phyloP scores from a whole-genome alignment of 2,888 invertebrate species.

The Rhyacophila evoluta region DNA sequence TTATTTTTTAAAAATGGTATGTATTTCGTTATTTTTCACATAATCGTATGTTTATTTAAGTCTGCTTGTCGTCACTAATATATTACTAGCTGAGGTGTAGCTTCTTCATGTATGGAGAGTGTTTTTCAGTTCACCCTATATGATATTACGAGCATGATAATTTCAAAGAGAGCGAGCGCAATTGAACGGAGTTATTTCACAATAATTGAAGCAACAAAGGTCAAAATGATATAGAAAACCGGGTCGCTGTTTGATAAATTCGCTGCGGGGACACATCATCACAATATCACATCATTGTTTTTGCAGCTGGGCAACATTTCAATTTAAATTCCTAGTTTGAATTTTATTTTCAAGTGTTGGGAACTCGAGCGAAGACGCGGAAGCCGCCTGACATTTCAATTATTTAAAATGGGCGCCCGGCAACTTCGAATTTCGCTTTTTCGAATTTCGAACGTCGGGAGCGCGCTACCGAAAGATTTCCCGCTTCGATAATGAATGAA shows the following conservation, averaged over 20 bases:
- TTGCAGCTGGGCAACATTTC: constrained; percentile 9
- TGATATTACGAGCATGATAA: not conserved
- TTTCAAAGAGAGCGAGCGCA: not conserved
- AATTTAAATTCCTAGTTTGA: constrained; percentile 18
- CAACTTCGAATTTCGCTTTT: not conserved
- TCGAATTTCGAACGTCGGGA: not conserved
- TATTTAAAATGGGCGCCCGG: not conserved
- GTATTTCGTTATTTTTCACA: no score
- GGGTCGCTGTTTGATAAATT: constrained; percentile 22
- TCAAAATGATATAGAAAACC: constrained; percentile 21
- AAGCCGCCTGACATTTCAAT: constrained; percentile 17
- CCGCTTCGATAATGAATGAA: not conserved
- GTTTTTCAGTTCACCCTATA: not conserved
- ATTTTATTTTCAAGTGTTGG: constrained; percentile 7
- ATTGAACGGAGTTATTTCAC: constrained; percentile 11
- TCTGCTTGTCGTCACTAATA: no score
- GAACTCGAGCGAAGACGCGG: not conserved
- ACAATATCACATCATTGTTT: not conserved
- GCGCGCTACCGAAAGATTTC: not conserved
- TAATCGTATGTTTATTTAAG: no score
- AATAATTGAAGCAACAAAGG: constrained; percentile 9
- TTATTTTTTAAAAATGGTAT: no score
- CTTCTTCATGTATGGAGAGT: no score
- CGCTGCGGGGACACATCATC: not conserved
- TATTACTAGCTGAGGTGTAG: no score